phyloP scores from a whole-genome alignment of 2,888 invertebrate genomes.

The Plagiodera versicolora region DNA sequence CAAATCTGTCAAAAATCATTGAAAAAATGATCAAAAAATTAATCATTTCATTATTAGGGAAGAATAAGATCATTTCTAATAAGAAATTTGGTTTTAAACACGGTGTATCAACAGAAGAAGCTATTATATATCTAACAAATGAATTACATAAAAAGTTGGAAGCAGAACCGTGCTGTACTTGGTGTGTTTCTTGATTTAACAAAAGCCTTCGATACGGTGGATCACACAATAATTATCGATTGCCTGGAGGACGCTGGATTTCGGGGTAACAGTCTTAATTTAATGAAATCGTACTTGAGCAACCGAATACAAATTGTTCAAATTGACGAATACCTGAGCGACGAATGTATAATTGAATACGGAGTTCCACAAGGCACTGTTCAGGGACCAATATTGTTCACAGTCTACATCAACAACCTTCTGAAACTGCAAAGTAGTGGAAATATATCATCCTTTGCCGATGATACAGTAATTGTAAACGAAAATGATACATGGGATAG shows the following conservation, averaged over 20 bases:
- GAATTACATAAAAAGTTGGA: neutral
- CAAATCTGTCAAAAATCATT: neutral
- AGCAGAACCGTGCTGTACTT: neutral
- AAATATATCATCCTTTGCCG: neutral
- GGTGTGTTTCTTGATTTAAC: neutral
- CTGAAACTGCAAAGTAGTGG: neutral
- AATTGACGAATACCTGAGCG: neutral
- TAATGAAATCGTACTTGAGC: slow-evolving; percentile 1
- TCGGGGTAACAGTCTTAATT: neutral
- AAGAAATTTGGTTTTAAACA: neutral
- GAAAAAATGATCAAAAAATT: neutral
- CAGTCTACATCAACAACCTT: neutral
- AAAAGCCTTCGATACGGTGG: neutral
- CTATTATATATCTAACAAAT: neutral
- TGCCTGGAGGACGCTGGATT: neutral
- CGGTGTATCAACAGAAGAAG: neutral
- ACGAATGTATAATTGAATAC: neutral
- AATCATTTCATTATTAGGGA: neutral
- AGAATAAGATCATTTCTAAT: neutral
- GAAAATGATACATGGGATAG: neutral
- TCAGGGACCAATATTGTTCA: neutral
- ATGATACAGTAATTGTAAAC: neutral
- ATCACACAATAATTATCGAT: neutral
- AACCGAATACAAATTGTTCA: slow-evolving; percentile 4
- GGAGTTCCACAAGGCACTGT: neutral